Conservation (phyloP, 2,888 invertebrate genomes). For the Drosophila infuscata region DNA sequence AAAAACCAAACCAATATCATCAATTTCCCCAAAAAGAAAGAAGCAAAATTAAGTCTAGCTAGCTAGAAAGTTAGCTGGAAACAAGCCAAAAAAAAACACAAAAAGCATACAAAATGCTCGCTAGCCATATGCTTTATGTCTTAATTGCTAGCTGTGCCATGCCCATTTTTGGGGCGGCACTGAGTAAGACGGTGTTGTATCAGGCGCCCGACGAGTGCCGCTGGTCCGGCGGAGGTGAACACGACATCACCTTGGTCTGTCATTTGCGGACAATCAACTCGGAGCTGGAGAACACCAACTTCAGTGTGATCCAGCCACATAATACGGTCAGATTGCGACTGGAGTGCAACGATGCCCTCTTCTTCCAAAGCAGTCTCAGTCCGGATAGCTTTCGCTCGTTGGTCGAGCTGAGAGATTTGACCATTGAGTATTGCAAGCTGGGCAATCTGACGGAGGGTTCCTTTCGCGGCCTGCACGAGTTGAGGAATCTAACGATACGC, state of each 20-base stretch:
- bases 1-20: constrained; percentile 9
- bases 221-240: constrained; percentile 84
- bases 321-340: constrained; percentile 92
- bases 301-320: constrained; percentile 93
- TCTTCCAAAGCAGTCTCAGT: constrained; percentile 92
- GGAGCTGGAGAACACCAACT: constrained; percentile 94
- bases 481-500: constrained; percentile 93
- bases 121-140: constrained; percentile 80
- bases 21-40: constrained; percentile 5
- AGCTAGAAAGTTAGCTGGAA: constrained; percentile 45
- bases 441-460: constrained; percentile 93
- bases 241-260: constrained; percentile 91
- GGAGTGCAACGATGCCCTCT: constrained; percentile 92
- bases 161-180: constrained; percentile 84
- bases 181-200: constrained; percentile 86
- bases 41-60: constrained; percentile 17
- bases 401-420: constrained; percentile 91
- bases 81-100: constrained; percentile 38
- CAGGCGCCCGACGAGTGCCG: constrained; percentile 94
- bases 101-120: constrained; percentile 50
- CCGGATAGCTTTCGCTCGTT: constrained; percentile 93
- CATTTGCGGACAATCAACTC: constrained; percentile 93
- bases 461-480: constrained; percentile 91
- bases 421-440: constrained; percentile 94
- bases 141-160: constrained; percentile 83